phyloP scores from a whole-genome alignment of 64 coral and sea anemone genomes.

The Pocillopora verrucosa region DNA sequence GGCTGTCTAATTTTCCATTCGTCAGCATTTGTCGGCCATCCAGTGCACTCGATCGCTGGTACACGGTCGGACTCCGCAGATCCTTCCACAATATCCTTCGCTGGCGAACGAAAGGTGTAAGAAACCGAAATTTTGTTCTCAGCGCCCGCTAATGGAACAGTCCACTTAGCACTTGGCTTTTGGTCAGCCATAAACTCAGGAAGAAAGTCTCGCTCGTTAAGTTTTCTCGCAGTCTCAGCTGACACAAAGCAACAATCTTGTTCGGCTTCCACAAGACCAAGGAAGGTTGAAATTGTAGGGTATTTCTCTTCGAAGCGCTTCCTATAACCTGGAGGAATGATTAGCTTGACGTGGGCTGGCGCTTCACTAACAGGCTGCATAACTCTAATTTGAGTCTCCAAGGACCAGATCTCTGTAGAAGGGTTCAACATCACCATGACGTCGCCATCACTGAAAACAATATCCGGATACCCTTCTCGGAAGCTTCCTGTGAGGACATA shows the following conservation, averaged over 20 bases:
- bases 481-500: not conserved
- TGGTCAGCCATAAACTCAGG: not conserved
- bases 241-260: not conserved
- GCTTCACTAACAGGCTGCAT: not conserved
- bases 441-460: not conserved
- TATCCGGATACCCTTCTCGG: slow-evolving; percentile 4
- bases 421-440: not conserved
- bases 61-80: not conserved
- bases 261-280: not conserved
- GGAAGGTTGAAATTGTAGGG: not conserved
- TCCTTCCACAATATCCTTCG: not conserved
- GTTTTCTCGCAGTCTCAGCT: not conserved
- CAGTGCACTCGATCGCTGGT: slow-evolving; percentile 1
- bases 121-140: not conserved
- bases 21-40: not conserved
- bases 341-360: slow-evolving; percentile 20
- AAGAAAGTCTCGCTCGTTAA: slow-evolving; percentile 23
- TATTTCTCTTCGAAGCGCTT: slow-evolving; percentile 1
- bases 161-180: slow-evolving; percentile 4
- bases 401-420: not conserved
- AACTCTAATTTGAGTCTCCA: slow-evolving; percentile 3
- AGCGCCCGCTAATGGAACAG: not conserved
- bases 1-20: slow-evolving; percentile 18
- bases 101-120: not conserved
- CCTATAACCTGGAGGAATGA: not conserved